Evolutionary conservation across 2,797 vertebrate genomes (phyloP).

Genomic region (Spinibarbus caldwelli): DNA sequence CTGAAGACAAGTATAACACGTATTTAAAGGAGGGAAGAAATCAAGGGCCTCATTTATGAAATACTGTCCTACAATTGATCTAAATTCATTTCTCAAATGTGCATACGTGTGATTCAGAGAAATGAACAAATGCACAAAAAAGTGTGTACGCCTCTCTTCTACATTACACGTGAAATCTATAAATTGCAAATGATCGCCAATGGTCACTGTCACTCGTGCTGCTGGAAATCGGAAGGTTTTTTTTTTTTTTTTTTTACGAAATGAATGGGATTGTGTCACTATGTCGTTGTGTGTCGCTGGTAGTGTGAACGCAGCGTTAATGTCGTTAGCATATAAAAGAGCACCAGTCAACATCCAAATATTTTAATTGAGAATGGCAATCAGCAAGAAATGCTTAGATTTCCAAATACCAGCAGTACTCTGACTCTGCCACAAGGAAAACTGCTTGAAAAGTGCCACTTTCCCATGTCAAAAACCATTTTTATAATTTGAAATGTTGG

Average conservation of each 20-base stretch:
- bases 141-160: too few relatives aligned
- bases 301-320: background rate
- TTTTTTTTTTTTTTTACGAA: too few relatives aligned
- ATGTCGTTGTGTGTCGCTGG: background rate
- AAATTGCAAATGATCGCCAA: background rate
- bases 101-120: background rate
- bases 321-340: too few relatives aligned
- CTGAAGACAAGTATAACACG: background rate
- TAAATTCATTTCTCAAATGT: background rate
- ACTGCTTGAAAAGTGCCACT: too few relatives aligned
- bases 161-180: background rate
- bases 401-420: too few relatives aligned
- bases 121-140: too few relatives aligned
- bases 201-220: background rate
- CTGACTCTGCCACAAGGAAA: too few relatives aligned
- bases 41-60: background rate
- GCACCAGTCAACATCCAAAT: too few relatives aligned
- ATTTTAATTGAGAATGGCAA: too few relatives aligned
- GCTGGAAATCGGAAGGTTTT: background rate
- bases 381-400: too few relatives aligned
- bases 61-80: background rate
- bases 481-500: too few relatives aligned
- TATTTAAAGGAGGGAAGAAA: background rate
- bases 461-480: too few relatives aligned
- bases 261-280: background rate